Conservation (phyloP, 2,113 vertebrate genomes). For the Gallinago paraguaiae region DNA sequence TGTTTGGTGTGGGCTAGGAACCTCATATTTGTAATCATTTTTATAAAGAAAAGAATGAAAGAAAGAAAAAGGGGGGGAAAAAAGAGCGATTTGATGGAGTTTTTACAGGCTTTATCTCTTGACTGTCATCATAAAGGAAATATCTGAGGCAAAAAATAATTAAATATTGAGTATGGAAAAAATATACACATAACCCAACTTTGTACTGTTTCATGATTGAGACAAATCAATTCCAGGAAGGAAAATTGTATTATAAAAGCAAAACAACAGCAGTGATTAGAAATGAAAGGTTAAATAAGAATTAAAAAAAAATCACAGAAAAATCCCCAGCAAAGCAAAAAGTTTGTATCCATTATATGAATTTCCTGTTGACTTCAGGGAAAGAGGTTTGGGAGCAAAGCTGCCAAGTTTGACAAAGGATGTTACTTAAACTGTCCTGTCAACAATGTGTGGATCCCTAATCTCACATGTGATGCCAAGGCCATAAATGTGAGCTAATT, state of each 20-base stretch:
- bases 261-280: not conserved
- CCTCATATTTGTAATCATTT: not conserved
- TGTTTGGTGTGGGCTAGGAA: not conserved
- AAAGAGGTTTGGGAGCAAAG: not conserved
- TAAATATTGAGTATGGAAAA: not conserved
- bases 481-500: conserved; percentile 15
- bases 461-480: not conserved
- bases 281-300: not conserved
- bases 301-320: not conserved
- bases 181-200: not conserved
- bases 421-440: conserved; percentile 9
- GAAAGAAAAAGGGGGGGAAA: no score
- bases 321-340: conserved; percentile 1
- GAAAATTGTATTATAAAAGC: not conserved
- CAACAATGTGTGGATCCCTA: not conserved
- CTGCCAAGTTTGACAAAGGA: conserved; percentile 25
- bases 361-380: conserved; percentile 22
- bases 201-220: not conserved
- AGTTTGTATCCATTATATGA: not conserved
- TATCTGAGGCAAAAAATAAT: not conserved
- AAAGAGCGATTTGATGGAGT: not conserved
- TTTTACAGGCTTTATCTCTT: not conserved
- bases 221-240: not conserved
- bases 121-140: not conserved
- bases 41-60: not conserved